Base-by-base conservation (phyloP, 1,140 invertebrate species). In the Venturia canescens region DNA sequence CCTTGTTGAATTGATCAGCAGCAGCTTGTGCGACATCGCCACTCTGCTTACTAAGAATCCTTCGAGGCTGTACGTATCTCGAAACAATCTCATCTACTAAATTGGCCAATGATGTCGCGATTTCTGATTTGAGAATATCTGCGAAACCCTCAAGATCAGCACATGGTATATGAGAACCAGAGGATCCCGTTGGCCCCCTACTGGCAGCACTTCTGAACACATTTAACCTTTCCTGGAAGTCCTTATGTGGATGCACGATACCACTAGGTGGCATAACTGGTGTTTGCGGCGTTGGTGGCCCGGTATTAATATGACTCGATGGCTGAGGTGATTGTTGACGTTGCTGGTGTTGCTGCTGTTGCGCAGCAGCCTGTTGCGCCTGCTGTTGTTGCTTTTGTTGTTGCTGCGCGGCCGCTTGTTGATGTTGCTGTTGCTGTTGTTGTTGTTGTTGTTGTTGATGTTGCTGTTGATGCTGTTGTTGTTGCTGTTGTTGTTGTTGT, bases 71-170 rank as follows among this genome's bases (percentile, higher is more conserved):
- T 57, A 97, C 94, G 87, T 97, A 98, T 82, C 96, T 94, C 18
- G 95, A 95, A 66, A 98, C 94, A 74, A 98, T 96, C 13, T 95
- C 96, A 90, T 98, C 98, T 80, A 98, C 97, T n/a, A 98, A 92
- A 80, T 95, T 96, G 6, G 95, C 94, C 63, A 98, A 89, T 6
- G 96, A 97, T 75, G 96, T 94, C 18, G 96, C 96, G 79, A 98
- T 96, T 93, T 98, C 97, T 50, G 94, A 95, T 92, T 98, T 98
- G 1, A 98, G 93, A 66, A 96, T 95, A 84, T 98, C 97, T 7
- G 97, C 96, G 63, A 98, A 92, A 70, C 96, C 95, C 90, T 98
- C 97, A 1, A 98, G 92, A 87, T 98, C 97, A 18, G 95, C 93
- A 29, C 94, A 95, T 0, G 94, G 94, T 82, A 95, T 93, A 70